Conservation (phyloP, 1,140 invertebrate species). For the Ceratina calcarata region DNA sequence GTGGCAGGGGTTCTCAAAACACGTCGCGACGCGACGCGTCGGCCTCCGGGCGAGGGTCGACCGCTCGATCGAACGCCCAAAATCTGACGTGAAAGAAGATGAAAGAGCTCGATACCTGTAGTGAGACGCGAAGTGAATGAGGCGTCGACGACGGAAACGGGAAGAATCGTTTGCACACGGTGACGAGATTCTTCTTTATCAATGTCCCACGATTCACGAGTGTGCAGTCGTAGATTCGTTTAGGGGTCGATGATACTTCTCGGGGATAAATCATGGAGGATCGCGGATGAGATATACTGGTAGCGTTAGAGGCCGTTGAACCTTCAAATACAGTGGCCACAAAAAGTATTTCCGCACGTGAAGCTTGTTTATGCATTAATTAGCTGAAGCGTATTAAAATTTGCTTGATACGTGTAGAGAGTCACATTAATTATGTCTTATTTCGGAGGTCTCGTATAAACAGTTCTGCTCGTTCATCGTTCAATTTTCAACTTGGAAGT, state of each 20-base stretch:
- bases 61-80: not conserved
- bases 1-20: constrained; percentile 56
- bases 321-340: not conserved
- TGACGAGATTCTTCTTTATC: too few relatives aligned
- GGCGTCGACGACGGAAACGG: not conserved
- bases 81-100: not conserved
- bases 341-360: not conserved
- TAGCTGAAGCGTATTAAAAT: not conserved
- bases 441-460: too few relatives aligned
- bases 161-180: not conserved
- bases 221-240: not conserved
- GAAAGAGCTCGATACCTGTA: not conserved
- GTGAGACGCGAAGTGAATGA: not conserved
- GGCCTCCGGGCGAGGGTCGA: not conserved
- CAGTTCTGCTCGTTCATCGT: too few relatives aligned
- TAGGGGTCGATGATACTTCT: too few relatives aligned
- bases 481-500: too few relatives aligned
- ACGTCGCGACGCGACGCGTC: not conserved
- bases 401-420: not conserved
- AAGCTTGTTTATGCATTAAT: not conserved
- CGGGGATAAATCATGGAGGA: not conserved
- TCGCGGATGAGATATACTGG: not conserved
- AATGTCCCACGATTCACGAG: not conserved
- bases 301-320: constrained; percentile 24
- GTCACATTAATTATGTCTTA: too few relatives aligned